Evolutionary conservation across 2,888 invertebrate genomes (phyloP).

Genomic region (Thera britannica): DNA sequence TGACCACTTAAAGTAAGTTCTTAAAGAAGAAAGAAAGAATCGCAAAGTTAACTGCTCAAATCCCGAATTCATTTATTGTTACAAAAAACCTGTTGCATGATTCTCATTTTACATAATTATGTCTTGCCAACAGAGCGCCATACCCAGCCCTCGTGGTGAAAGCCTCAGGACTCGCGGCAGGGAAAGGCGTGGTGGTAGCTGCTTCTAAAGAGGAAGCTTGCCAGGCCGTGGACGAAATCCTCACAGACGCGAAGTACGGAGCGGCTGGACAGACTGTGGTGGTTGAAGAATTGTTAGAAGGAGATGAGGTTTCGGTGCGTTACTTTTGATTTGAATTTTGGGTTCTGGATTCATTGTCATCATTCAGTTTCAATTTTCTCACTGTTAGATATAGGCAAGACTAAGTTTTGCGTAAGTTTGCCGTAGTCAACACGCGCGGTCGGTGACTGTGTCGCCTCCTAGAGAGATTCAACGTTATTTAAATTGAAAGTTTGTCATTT

Average conservation of each 20-base stretch:
- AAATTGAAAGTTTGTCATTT: too few relatives aligned
- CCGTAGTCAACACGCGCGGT: too few relatives aligned
- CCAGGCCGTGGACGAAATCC: slow-evolving; percentile 92
- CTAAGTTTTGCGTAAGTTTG: too few relatives aligned
- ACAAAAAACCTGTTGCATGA: too few relatives aligned
- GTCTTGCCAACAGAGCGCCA: slow-evolving; percentile 85
- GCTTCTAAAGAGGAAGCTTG: slow-evolving; percentile 91
- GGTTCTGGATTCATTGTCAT: background rate
- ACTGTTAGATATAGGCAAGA: too few relatives aligned
- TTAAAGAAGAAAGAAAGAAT: too few relatives aligned
- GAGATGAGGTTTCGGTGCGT: slow-evolving; percentile 96
- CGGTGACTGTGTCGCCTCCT: too few relatives aligned
- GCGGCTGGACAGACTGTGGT: slow-evolving; percentile 93
- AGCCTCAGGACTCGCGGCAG: slow-evolving; percentile 97
- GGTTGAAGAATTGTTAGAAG: slow-evolving; percentile 95
- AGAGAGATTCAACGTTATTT: too few relatives aligned
- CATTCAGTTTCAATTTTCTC: too few relatives aligned
- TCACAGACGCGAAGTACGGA: slow-evolving; percentile 92
- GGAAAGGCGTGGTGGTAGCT: slow-evolving; percentile 98
- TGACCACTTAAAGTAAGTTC: too few relatives aligned
- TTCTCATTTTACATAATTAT: background rate
- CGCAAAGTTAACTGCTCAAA: too few relatives aligned
- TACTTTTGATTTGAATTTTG: background rate
- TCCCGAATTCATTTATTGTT: too few relatives aligned
- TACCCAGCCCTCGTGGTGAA: slow-evolving; percentile 96